Base-by-base conservation (phyloP, 2,797 vertebrate genomes). In the Phoeniculus purpureus region DNA sequence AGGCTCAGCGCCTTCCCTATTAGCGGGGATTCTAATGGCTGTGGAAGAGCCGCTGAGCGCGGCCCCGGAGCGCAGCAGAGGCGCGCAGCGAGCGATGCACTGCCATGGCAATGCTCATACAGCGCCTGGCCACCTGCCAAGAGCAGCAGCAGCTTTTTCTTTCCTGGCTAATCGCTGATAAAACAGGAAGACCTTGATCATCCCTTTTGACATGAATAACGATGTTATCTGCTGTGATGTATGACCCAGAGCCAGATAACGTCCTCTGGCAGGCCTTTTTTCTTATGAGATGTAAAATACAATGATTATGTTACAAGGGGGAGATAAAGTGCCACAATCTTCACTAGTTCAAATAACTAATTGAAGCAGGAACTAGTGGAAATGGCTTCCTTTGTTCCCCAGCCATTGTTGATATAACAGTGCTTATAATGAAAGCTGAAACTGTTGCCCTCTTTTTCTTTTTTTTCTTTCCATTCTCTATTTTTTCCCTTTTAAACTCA, bases 101-200 rank as follows among this genome's bases (percentile, higher is more conserved):
- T 16, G 77, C 68, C 29, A 50, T 74, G 86, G 85, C 19, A 82
- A 87, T 79, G 37, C 88, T 70, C 90, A 50, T 21, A 67, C 85
- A 83, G 90, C 13, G 43, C 90, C 94, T 97, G 96, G 96, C 92
- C 23, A 70, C 79, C 94, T 80, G 97, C 96, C 96, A 96, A 90
- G 60, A 87, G 92, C 91, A 65, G 94, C 94, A 70, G 94, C 95
- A 84, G 94, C 93, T 90, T 95, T 43, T 95, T 86, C 94, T 97
- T 93, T 93, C 93, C 96, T 79, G 94, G 79, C 96, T 97, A 96
- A 97, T 97, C 95, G 94, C 94, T 96, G 96, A 96, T 97, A 97
- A 97, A 96, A 97, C 94, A 94, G 97, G 97, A 97, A 97, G 96
- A 94, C 96, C 97, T 96, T 96, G 96, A 97, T 97, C 96, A 97